Evolutionary conservation across 2,888 invertebrate species (phyloP).

Genomic region (Cerastis rubricosa): DNA sequence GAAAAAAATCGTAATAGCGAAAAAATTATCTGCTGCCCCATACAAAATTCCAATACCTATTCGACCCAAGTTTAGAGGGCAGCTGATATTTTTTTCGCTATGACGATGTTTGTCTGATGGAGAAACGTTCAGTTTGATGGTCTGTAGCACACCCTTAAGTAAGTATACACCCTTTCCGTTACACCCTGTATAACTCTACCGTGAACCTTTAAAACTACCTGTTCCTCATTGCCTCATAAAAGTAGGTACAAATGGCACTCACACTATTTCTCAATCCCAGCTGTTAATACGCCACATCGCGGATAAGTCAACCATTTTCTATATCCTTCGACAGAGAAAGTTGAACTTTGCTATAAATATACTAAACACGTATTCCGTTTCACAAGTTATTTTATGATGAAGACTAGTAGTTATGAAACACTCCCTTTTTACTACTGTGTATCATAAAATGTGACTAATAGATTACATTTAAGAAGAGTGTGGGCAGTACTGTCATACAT

Average conservation of each 20-base stretch:
- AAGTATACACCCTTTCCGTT: too few relatives aligned
- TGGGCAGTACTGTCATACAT: background rate
- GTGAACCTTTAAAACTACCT: background rate
- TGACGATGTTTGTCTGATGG: too few relatives aligned
- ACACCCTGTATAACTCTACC: background rate
- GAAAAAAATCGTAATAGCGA: too few relatives aligned
- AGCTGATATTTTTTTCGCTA: too few relatives aligned
- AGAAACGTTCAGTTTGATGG: too few relatives aligned
- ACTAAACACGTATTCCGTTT: constrained; percentile 13
- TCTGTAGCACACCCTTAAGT: too few relatives aligned
- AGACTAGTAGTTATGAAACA: background rate
- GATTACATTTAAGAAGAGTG: background rate
- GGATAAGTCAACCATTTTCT: constrained; percentile 47
- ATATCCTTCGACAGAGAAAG: constrained; percentile 49
- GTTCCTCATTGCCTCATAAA: constrained; percentile 6
- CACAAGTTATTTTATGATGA: constrained; percentile 1
- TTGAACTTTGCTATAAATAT: constrained; percentile 48
- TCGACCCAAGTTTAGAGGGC: too few relatives aligned
- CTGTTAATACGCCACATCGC: constrained; percentile 53
- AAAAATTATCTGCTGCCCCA: too few relatives aligned
- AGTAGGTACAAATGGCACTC: background rate
- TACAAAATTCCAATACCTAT: too few relatives aligned
- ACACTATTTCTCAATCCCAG: constrained; percentile 18
- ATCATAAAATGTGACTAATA: background rate
- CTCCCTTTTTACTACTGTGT: background rate